Evolutionary conservation across 2,113 vertebrate genomes (phyloP).

Genomic region (rabbit (Oryctolagus cuniculus)): DNA sequence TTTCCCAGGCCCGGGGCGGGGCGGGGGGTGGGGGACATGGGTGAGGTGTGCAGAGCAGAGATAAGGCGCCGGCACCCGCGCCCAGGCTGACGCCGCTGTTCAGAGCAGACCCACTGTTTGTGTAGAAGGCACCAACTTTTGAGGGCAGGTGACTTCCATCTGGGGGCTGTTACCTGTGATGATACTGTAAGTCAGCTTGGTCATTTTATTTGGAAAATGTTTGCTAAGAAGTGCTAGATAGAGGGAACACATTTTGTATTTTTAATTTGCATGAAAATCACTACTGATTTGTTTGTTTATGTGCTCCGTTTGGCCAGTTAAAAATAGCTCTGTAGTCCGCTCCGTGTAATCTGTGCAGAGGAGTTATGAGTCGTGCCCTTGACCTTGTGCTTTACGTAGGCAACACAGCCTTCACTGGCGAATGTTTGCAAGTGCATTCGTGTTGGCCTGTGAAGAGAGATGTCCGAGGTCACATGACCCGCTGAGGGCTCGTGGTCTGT

Average conservation of each 20-base stretch:
- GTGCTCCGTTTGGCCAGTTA: not conserved
- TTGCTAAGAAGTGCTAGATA: not conserved
- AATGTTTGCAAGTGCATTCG: not conserved
- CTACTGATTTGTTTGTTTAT: not conserved
- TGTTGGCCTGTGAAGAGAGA: not conserved
- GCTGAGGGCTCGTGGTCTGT: too few relatives aligned
- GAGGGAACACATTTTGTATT: not conserved
- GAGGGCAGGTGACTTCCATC: not conserved
- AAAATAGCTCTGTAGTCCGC: not conserved
- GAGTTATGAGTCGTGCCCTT: not conserved
- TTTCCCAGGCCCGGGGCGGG: not conserved
- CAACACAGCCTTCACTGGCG: not conserved
- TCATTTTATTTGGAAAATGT: constrained; percentile 41
- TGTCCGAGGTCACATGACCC: too few relatives aligned
- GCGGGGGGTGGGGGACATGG: not conserved
- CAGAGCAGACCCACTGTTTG: not conserved
- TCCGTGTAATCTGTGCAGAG: not conserved
- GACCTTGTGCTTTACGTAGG: not conserved
- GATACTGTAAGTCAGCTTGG: not conserved
- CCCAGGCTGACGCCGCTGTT: not conserved
- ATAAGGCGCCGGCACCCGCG: constrained; percentile 79
- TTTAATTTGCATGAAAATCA: not conserved
- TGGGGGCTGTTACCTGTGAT: not conserved
- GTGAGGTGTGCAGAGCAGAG: constrained; percentile 81
- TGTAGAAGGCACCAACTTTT: not conserved